These are phyloP conservation scores for Dryococelus australis DNA, from an alignment of 2,888 invertebrate genomes.

Conservation along the genomic window DNA sequence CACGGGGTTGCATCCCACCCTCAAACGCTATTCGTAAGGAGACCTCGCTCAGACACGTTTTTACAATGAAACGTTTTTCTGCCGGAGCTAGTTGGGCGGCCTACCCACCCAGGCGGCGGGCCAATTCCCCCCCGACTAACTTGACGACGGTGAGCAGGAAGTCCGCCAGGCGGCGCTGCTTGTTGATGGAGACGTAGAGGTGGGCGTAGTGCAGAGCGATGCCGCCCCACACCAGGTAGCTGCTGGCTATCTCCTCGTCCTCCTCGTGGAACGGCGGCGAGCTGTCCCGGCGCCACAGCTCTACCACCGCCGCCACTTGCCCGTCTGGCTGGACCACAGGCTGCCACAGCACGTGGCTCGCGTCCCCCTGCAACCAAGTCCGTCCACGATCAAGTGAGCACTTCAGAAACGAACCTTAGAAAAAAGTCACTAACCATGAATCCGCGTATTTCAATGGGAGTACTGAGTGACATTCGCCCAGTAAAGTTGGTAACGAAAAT, in stretches of 20 bases:
- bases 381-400: no score
- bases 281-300: slow-evolving; percentile 67
- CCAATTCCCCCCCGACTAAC: slow-evolving; percentile 60
- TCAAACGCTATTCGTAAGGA: no score
- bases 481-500: no score
- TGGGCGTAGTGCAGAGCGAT: slow-evolving; percentile 74
- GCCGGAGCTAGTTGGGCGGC: no score
- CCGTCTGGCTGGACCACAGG: slow-evolving; percentile 71
- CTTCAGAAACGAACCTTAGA: no score
- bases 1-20: no score
- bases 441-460: no score
- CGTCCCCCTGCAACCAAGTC: slow-evolving; percentile 54
- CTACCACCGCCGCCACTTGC: slow-evolving; percentile 70
- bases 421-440: no score
- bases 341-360: slow-evolving; percentile 64
- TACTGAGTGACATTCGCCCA: no score
- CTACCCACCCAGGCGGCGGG: no score
- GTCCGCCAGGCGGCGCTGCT: slow-evolving; percentile 76
- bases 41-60: no score
- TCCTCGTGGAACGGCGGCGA: slow-evolving; percentile 66
- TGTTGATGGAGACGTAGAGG: slow-evolving; percentile 72
- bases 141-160: slow-evolving; percentile 82
- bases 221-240: slow-evolving; percentile 74
- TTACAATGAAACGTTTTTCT: no score
- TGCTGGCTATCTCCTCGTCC: slow-evolving; percentile 73